phyloP scores from a whole-genome alignment of 1,140 invertebrate species.

The Octopus bimaculoides region DNA sequence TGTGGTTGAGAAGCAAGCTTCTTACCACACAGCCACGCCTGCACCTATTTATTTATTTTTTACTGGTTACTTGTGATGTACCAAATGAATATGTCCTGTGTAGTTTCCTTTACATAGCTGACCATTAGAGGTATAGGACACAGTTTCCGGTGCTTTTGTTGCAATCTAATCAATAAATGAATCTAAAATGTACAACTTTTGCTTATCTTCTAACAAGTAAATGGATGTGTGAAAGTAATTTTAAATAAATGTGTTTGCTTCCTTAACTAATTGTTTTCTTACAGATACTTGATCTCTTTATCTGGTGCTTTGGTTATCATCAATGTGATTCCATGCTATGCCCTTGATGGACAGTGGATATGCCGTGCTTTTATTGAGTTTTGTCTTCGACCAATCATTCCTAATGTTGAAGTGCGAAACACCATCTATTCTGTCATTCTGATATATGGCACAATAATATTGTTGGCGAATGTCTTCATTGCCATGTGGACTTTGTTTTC shows the following conservation, averaged over 20 bases:
- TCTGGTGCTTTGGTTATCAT: constrained; percentile 86
- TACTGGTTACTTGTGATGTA: no score
- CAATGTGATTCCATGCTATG: constrained; percentile 91
- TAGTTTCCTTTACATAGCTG: no score
- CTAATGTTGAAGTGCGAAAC: constrained; percentile 43
- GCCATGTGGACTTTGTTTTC: constrained; percentile 54
- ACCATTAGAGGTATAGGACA: no score
- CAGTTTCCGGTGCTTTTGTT: no score
- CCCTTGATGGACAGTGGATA: constrained; percentile 88
- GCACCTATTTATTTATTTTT: no score
- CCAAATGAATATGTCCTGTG: no score
- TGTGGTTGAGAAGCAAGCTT: no score
- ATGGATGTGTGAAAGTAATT: no score
- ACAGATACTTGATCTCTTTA: constrained; percentile 75
- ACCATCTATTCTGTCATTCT: constrained; percentile 47
- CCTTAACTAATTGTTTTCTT: constrained; percentile 30
- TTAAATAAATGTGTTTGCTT: not conserved
- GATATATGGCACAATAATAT: constrained; percentile 49
- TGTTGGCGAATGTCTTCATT: constrained; percentile 49
- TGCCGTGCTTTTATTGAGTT: constrained; percentile 61
- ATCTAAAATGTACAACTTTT: no score
- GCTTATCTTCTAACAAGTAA: no score
- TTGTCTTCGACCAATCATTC: constrained; percentile 47
- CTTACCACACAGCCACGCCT: no score
- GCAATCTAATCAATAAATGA: no score